Evolutionary conservation across 2,113 vertebrate genomes (phyloP).

Genomic region (Sarotherodon lohbergeri): DNA sequence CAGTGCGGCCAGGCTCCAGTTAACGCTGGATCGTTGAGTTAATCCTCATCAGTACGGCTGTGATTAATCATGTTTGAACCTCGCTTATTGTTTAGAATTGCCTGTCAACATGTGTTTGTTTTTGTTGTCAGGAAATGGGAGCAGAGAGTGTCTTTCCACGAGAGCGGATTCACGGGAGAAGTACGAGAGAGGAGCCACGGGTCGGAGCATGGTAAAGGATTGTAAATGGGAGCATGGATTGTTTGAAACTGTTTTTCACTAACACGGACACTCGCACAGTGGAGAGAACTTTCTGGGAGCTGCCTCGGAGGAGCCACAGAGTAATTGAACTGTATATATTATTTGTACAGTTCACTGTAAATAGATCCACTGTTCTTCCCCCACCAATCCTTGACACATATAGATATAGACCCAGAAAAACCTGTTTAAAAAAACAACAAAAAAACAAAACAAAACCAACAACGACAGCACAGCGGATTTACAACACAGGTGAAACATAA

Average conservation of each 20-base stretch:
- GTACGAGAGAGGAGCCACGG: not conserved
- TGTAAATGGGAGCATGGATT: not conserved
- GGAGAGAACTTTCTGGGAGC: not conserved
- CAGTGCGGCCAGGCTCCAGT: not conserved
- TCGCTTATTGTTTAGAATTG: not conserved
- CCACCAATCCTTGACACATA: not conserved
- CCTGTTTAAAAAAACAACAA: not conserved
- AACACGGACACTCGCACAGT: not conserved
- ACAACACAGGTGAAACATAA: not conserved
- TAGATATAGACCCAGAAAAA: not conserved
- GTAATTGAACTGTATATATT: not conserved
- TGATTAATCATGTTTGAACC: not conserved
- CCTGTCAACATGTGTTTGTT: rapidly evolving
- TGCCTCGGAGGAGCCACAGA: not conserved
- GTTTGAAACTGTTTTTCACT: not conserved
- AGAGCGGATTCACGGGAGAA: rapidly evolving
- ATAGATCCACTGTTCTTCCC: not conserved
- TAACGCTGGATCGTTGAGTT: not conserved
- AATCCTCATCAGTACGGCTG: not conserved
- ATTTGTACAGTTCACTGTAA: not conserved
- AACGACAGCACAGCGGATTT: not conserved
- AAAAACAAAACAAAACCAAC: not conserved
- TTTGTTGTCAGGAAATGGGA: not conserved
- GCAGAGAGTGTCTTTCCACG: not conserved
- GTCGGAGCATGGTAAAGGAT: not conserved